Conservation (phyloP, 2,888 invertebrate species). For the Drosophila glabriapex region DNA sequence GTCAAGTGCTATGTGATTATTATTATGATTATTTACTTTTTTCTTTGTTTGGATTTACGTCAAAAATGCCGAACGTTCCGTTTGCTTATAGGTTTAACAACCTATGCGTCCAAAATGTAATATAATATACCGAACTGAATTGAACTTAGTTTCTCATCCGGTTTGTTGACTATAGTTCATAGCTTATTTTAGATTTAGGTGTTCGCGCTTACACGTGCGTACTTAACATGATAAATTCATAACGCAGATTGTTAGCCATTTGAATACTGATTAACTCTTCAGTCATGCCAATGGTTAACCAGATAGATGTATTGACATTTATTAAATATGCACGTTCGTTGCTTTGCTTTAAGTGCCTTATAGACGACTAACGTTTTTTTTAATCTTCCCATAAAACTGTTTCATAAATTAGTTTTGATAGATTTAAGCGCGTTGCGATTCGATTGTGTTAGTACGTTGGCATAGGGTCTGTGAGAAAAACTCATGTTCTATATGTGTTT, state of each 20-base stretch:
- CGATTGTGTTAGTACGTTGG: conserved; percentile 15
- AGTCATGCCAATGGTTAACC: conserved; percentile 8
- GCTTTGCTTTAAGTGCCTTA: conserved; percentile 40
- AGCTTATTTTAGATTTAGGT: neutral
- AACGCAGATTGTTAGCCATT: neutral
- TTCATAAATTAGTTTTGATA: conserved; percentile 14
- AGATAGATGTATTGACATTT: conserved; percentile 20
- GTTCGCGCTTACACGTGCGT: conserved; percentile 28
- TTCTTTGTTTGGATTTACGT: conserved; percentile 15
- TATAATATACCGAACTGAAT: conserved; percentile 12
- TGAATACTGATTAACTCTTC: neutral
- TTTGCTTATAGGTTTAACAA: conserved; percentile 54
- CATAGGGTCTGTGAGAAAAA: neutral
- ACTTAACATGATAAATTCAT: conserved; percentile 6
- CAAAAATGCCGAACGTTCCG: conserved; percentile 30
- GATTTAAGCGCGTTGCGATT: conserved; percentile 19
- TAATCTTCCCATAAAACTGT: conserved; percentile 9
- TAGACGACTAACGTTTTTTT: conserved; percentile 26
- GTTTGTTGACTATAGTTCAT: conserved; percentile 46
- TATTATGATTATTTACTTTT: conserved; percentile 34
- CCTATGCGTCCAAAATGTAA: conserved; percentile 29
- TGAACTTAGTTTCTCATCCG: conserved; percentile 37
- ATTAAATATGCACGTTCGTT: conserved; percentile 14
- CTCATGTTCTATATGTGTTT: conserved; percentile 35
- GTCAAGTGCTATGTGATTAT: conserved; percentile 46